Evolutionary conservation across 2,113 vertebrate genomes (phyloP), one percentile per base, ranked within the genome.

Genomic region (Rhinolophus ferrumequinum): DNA sequence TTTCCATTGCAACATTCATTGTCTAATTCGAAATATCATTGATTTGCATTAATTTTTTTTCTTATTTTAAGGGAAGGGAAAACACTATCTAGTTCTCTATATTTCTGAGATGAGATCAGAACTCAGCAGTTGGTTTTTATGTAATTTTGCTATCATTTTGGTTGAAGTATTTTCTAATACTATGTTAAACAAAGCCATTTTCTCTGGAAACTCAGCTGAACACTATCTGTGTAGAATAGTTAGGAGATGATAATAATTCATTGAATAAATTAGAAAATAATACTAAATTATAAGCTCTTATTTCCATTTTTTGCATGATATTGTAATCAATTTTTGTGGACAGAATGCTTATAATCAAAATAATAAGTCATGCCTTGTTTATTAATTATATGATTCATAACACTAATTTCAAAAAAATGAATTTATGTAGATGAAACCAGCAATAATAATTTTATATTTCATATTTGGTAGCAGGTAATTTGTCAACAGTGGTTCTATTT

Each of bases 231-330:
- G 16, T 89, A 60, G 9, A 77, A 35, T 38, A 73, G 38, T 77
- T 58, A 24, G 41, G 28, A 80, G 35, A 66, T 83, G 50, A 70
- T 89, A 93, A 89, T 84, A 54, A 93, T 64, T 88, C 77, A 89
- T 14, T 77, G 4, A 93, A 33, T 26, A 79, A 93, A 85, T 89
- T 64, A 72, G 79, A 64, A 90, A 96, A 72, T 85, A 89, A 72
- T 44, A 35, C 19, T 89, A 76, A 84, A 54, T 89, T 88, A 2
- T 89, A 84, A 72, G 30, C 11, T 62, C 24, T 7, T 93, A n/a
- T 79, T 84, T 93, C 56, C 54, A 90, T 64, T 89, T 89, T 13
- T 64, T 70, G 28, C 30, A 64, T 62, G 18, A 35, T 85, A 62
- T 44, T 84, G 0, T 93, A 85, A 79, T 77, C 35, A 77, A 33